phyloP scores from a whole-genome alignment of 2,797 vertebrate genomes.

The Microhierax caerulescens region DNA sequence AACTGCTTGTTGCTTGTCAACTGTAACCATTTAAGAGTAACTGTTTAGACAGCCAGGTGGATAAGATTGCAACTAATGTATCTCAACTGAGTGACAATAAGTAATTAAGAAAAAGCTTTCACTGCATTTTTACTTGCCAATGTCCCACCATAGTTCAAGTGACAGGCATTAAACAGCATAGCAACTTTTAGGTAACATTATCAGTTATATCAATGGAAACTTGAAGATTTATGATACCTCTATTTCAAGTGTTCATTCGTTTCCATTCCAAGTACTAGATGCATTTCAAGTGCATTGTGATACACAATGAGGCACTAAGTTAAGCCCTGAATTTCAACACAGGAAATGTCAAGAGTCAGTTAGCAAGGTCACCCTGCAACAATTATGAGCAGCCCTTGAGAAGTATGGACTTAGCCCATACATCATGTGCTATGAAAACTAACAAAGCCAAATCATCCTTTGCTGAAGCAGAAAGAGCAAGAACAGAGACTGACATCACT shows the following conservation, averaged over 20 bases:
- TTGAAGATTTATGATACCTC: neutral
- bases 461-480: neutral
- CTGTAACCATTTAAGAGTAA: neutral
- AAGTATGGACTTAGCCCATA: constrained; percentile 1
- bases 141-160: neutral
- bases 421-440: neutral
- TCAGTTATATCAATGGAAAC: neutral
- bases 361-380: neutral
- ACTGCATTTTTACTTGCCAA: neutral
- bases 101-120: neutral
- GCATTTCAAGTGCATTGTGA: constrained; percentile 14
- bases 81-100: too few species aligned
- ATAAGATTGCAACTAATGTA: too few species aligned
- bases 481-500: neutral
- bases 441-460: neutral
- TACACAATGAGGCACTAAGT: neutral
- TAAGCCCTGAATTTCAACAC: constrained; percentile 17
- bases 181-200: neutral
- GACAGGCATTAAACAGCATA: neutral
- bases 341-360: neutral
- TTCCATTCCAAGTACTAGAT: constrained; percentile 25
- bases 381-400: neutral
- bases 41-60: neutral
- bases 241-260: constrained; percentile 67
- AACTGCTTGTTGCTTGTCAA: neutral